Base-by-base conservation (phyloP, 2,888 invertebrate species). In the Brenthis daphne region DNA sequence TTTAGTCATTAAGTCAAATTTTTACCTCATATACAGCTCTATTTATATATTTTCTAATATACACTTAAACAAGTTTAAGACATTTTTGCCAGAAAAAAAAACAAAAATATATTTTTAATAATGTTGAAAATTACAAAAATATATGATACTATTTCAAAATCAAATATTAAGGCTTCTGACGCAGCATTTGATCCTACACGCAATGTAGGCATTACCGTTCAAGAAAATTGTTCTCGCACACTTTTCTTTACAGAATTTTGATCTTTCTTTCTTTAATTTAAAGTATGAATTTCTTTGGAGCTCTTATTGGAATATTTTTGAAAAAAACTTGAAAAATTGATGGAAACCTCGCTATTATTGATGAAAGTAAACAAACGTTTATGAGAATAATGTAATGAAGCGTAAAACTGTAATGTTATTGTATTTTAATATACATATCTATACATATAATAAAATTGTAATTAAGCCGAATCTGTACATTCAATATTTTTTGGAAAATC, bases 121-220 rank as follows among this genome's bases (percentile, higher is more conserved):
- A 60, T 12, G 12, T 29, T 11, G 29, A 1, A n/a, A 29, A 37
- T n/a, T 68, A 68, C 29, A 54, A 57, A 50, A 54, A n/a, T 24
- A 53, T 5, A 54, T 43, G 29, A 65, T 60, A 50, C 48, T 51
- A 56, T 60, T 61, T 61, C 56, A 29, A 51, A 67, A 69, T 69
- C 57, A 69, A 57, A 67, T 58, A 67, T 67, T 66, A 66, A 55
- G n/a, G 48, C 48, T 55, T 55, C 55, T n/a, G 66, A 57, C 63
- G 61, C 48, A 67, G 50, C 33, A 51, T 66, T 69, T 69, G 67
- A 37, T 57, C 53, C 48, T 53, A 16, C 69, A 69, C 69, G 69
- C 63, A 69, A 69, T 63, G 57, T 37, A 53, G 20, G 61, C 67
- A 69, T 69, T 69, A 69, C 61, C 29, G 43, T 48, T 54, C 13